phyloP scores from a whole-genome alignment of 2,888 invertebrate genomes.

The Eugnorisma glareosa region DNA sequence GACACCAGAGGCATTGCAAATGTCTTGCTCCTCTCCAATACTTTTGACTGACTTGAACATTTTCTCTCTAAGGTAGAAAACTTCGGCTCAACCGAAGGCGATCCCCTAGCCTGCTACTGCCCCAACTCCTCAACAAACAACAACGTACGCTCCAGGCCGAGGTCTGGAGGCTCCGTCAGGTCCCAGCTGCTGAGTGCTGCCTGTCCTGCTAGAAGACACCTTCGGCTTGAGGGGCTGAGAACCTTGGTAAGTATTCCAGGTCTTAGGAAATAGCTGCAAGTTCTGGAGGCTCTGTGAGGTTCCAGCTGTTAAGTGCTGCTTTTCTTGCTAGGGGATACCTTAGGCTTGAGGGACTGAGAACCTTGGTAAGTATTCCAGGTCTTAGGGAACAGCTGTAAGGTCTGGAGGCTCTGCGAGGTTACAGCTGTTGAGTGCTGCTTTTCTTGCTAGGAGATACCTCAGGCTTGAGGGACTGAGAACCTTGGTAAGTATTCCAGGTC shows the following conservation, averaged over 20 bases:
- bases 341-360: conserved; percentile 94
- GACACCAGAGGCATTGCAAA: too few species aligned
- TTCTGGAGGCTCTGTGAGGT: conserved; percentile 92
- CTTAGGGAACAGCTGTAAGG: conserved; percentile 69
- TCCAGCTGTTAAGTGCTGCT: conserved; percentile 94
- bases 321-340: conserved; percentile 96
- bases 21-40: not conserved
- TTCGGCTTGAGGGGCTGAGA: conserved; percentile 94
- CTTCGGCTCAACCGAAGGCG: conserved; percentile 92
- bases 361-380: conserved; percentile 87
- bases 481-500: conserved; percentile 82
- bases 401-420: conserved; percentile 92
- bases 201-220: conserved; percentile 95
- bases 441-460: conserved; percentile 95
- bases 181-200: conserved; percentile 94
- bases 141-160: conserved; percentile 75
- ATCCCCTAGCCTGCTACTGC: conserved; percentile 94
- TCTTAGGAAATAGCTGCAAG: conserved; percentile 58
- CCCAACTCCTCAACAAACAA: conserved; percentile 62
- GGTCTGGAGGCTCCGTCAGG: conserved; percentile 92
- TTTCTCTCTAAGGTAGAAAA: conserved; percentile 85
- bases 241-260: conserved; percentile 90
- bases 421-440: conserved; percentile 94
- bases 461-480: conserved; percentile 95
- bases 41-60: not conserved